phyloP scores from a whole-genome alignment of 2,113 vertebrate species.

The Fulica atra region DNA sequence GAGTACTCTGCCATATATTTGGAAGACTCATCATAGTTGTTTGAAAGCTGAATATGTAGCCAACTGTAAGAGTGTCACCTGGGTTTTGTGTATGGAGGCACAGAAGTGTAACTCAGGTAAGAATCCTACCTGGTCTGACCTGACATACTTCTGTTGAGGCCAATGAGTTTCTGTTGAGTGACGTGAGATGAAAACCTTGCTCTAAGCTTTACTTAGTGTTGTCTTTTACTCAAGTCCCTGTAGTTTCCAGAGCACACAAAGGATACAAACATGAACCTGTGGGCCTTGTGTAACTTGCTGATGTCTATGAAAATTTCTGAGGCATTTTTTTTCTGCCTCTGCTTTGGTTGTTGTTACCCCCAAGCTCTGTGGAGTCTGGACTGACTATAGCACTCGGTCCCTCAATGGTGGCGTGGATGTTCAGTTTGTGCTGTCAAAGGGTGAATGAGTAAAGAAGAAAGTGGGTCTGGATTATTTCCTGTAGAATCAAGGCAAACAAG shows the following conservation, averaged over 20 bases:
- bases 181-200: neutral
- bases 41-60: constrained; percentile 26
- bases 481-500: neutral
- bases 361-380: neutral
- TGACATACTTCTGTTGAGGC: neutral
- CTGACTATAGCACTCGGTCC: neutral
- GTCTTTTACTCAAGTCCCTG: neutral
- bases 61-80: constrained; percentile 12
- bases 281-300: neutral
- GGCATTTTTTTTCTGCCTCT: neutral
- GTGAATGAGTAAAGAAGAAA: neutral
- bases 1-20: constrained; percentile 27
- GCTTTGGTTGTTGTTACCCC: neutral
- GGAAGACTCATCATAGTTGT: neutral
- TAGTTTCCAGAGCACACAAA: neutral
- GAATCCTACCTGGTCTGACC: constrained; percentile 22
- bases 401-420: neutral
- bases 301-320: neutral
- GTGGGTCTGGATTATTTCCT: neutral
- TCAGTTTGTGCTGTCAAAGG: neutral
- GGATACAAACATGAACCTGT: rapidly evolving
- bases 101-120: constrained; percentile 6
- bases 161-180: neutral
- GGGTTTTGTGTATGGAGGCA: neutral
- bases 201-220: neutral